Percentiles rank a stretch among this genome's conserved stretches.
Evolutionary conservation across 2,113 vertebrate genomes (phyloP).

Genomic region (Junco hyemalis): DNA sequence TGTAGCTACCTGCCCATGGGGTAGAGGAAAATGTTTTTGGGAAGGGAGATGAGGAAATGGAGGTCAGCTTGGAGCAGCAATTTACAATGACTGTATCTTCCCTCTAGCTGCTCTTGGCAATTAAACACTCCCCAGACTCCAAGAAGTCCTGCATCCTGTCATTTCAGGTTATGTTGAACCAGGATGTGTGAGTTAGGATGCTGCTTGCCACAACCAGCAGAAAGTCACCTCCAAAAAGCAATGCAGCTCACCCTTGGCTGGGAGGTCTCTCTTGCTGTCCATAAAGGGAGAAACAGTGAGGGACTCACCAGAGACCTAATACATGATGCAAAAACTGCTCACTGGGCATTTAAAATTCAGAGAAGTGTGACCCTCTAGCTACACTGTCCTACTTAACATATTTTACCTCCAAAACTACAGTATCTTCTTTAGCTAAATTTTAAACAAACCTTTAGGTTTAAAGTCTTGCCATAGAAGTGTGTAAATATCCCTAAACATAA

Average conservation of each 20-base stretch:
- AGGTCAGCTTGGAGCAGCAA: not conserved
- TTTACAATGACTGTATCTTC: not conserved
- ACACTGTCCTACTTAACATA: not conserved
- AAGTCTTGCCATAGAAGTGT: not conserved
- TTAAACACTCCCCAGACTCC: not conserved
- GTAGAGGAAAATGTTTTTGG: not conserved
- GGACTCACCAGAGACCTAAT: not conserved
- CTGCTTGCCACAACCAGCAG: not conserved
- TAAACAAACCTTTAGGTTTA: not conserved
- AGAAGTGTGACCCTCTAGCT: not conserved
- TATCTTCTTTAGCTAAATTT: not conserved
- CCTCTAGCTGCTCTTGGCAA: not conserved
- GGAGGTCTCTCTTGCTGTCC: not conserved
- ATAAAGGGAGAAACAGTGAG: not conserved
- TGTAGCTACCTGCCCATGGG: accelerated
- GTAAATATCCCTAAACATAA: not conserved
- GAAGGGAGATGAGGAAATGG: accelerated
- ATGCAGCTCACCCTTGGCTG: not conserved
- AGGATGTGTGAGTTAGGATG: not conserved
- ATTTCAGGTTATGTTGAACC: not conserved
- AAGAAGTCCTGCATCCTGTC: not conserved
- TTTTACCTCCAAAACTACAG: not conserved
- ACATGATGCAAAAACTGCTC: not conserved
- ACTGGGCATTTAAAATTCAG: not conserved
- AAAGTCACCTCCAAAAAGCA: not conserved